phyloP scores from a whole-genome alignment of 1,140 invertebrate species.

The Macrobrachium rosenbergii region DNA sequence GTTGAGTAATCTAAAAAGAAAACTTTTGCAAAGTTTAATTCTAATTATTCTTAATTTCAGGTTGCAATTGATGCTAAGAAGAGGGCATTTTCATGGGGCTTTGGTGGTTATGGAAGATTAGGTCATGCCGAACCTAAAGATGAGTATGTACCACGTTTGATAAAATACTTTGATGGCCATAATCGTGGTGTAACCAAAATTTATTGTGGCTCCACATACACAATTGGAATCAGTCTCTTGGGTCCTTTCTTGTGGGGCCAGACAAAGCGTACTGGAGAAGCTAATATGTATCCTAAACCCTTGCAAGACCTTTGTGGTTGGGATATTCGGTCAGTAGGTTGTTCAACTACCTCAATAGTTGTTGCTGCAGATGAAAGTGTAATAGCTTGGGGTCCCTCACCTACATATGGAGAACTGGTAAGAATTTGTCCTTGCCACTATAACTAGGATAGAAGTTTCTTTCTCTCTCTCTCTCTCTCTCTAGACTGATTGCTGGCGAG shows the following conservation, averaged over 20 bases:
- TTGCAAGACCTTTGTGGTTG: conserved; percentile 92
- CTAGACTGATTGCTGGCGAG: neutral
- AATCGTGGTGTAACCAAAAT: conserved; percentile 84
- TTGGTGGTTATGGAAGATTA: conserved; percentile 91
- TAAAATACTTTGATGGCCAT: conserved; percentile 90
- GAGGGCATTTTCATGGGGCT: conserved; percentile 93
- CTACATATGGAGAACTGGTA: conserved; percentile 92
- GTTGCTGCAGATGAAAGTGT: conserved; percentile 90
- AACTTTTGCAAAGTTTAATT: neutral
- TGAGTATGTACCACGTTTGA: conserved; percentile 88
- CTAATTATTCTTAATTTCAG: conserved; percentile 70
- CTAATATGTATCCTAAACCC: conserved; percentile 96
- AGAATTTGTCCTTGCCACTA: conserved; percentile 60
- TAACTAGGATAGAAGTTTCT: neutral
- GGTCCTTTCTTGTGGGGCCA: conserved; percentile 91
- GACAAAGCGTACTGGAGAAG: conserved; percentile 91
- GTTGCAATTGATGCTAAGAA: conserved; percentile 89
- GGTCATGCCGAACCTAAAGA: conserved; percentile 93
- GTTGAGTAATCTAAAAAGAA: neutral
- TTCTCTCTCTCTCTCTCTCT: no score
- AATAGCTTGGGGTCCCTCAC: conserved; percentile 91
- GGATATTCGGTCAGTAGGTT: conserved; percentile 87
- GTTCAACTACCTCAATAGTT: conserved; percentile 85
- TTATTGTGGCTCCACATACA: conserved; percentile 88
- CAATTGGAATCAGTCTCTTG: conserved; percentile 82